Conservation (phyloP, 2,113 vertebrate genomes). For the Oceanodroma tethys region DNA sequence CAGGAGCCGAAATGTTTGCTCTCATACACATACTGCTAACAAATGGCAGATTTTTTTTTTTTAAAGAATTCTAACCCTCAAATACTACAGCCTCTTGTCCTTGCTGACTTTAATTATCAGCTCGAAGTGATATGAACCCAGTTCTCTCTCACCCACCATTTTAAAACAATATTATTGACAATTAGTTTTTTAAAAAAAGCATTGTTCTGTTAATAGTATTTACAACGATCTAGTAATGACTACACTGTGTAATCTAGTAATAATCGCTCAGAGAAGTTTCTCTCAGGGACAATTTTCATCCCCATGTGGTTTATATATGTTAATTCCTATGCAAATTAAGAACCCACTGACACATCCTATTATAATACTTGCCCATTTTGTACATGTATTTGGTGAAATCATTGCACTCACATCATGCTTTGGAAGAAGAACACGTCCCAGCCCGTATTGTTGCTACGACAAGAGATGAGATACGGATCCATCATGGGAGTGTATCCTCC, state of each 20-base stretch:
- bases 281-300: neutral
- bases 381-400: neutral
- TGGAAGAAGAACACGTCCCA: neutral
- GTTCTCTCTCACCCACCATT: neutral
- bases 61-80: neutral
- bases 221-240: neutral
- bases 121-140: neutral
- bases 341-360: slow-evolving; percentile 19
- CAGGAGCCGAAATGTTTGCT: neutral
- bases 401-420: neutral
- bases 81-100: neutral
- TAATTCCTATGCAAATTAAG: slow-evolving; percentile 37
- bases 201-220: neutral
- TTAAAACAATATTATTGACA: neutral
- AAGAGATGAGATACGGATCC: neutral
- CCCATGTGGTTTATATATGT: neutral
- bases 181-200: neutral
- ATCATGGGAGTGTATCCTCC: neutral
- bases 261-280: slow-evolving; percentile 13
- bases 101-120: neutral
- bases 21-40: neutral
- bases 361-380: slow-evolving; percentile 13
- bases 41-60: neutral
- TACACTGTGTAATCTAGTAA: neutral
- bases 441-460: neutral